Base-by-base conservation (phyloP, 30 jellyfish, hydroid and myxozoan species). In the Aurelia sp. region DNA sequence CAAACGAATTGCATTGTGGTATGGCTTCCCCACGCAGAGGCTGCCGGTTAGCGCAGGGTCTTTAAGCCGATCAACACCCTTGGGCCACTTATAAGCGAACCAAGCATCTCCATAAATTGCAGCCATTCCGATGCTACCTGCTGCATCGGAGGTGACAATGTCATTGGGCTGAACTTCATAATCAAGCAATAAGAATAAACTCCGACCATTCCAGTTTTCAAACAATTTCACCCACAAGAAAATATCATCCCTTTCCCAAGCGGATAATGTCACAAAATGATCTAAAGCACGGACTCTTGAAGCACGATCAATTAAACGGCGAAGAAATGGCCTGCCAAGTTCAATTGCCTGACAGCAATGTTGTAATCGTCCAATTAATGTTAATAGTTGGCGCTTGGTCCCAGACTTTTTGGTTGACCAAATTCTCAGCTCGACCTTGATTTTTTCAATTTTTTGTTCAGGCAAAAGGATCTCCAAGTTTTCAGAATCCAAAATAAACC, bases 311-410 rank as follows among this genome's bases (percentile, higher is more conserved):
- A 82, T 67, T 31, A 89, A 68, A 8, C 80, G 95, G 12, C 78
- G 69, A 9, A 89, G 13, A 19, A 81, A 81, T 7, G 87, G n/a
- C 27, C 67, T 17, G 27, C 27, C 67, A 15, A 58, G 27, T 17
- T 15, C 67, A 15, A 58, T 58, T 58, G 94, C 97, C 55, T 89
- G 97, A 59, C 97, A 89, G 75, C 91, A 73, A 50, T 89, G 89
- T 35, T 80, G 89, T 48, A 61, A 59, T 12, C 30, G 64, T 9
- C 97, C 97, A 31, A 89, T 60, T 12, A 89, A 61, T 9, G 97
- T 73, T 5, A 89, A 50, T 16, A 89, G 71, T 20, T 75, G 58
- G 8, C 97, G 90, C 82, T 89, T 81, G 4, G 90, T 70, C 2
- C 94, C 97, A 27, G 27, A 33, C 23, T 50, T 37, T 37, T 37